phyloP scores from a whole-genome alignment of 2,797 vertebrate species.

The Lagorchestes hirsutus region DNA sequence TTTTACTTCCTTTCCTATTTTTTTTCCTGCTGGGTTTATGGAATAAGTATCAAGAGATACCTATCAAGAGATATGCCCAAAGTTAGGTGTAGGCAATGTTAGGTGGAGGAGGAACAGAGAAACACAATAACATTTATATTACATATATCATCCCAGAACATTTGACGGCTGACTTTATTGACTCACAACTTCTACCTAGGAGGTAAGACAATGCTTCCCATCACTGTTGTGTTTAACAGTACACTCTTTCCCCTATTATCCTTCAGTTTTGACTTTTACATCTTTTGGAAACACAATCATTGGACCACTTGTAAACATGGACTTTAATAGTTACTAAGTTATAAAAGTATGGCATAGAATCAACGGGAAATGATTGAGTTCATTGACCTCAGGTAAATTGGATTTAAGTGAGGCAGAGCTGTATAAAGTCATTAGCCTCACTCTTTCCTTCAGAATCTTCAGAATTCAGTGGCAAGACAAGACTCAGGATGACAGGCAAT shows the following conservation, averaged over 20 bases:
- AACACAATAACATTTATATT: neutral
- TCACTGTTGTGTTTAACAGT: neutral
- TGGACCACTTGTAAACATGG: neutral
- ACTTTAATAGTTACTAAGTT: neutral
- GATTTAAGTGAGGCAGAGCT: neutral
- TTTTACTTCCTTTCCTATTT: neutral
- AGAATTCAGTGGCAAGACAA: neutral
- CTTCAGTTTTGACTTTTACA: neutral
- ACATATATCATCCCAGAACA: neutral
- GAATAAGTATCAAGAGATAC: neutral
- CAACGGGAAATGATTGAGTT: neutral
- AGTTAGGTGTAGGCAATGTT: neutral
- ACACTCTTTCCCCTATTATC: neutral
- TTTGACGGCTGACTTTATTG: neutral
- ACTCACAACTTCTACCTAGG: neutral
- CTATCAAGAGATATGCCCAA: neutral
- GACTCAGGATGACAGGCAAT: neutral
- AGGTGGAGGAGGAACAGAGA: neutral
- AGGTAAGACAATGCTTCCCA: neutral
- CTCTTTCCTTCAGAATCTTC: neutral
- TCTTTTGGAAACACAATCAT: neutral
- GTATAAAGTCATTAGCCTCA: neutral
- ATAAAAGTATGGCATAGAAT: neutral
- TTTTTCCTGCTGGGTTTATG: neutral
- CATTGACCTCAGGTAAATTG: neutral